Evolutionary conservation across 2,797 vertebrate genomes (phyloP).

Genomic region (Brachyalestes nurse): DNA sequence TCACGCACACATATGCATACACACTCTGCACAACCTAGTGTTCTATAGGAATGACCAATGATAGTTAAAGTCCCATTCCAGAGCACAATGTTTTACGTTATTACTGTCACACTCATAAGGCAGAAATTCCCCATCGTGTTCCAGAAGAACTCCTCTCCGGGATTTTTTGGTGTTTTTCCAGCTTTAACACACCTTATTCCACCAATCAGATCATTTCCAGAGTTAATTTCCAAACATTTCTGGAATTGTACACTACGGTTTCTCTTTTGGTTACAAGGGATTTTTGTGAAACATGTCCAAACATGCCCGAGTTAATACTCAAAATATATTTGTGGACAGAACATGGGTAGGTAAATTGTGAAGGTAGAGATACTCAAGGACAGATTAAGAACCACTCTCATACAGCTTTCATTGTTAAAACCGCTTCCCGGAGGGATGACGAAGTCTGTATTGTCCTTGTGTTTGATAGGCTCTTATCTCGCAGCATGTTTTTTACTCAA

Average conservation of each 20-base stretch:
- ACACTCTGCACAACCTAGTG: conserved; percentile 31
- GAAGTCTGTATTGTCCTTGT: conserved; percentile 37
- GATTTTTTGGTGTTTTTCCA: no score
- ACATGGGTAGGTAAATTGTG: background rate
- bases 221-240: no score
- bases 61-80: conserved; percentile 45
- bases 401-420: background rate
- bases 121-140: background rate
- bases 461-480: conserved; percentile 22
- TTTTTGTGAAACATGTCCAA: background rate
- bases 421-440: conserved; percentile 36
- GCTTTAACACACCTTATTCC: no score
- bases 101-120: conserved; percentile 10
- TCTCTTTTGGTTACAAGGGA: background rate
- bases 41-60: conserved; percentile 56
- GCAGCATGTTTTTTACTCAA: conserved; percentile 2
- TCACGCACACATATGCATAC: conserved; percentile 18
- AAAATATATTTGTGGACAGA: background rate
- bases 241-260: background rate
- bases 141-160: background rate
- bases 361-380: background rate
- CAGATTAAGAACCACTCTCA: background rate
- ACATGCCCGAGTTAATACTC: background rate
- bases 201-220: no score
- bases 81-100: conserved; percentile 38